phyloP scores from a whole-genome alignment of 2,113 vertebrate species.

The Nettapus auritus region DNA sequence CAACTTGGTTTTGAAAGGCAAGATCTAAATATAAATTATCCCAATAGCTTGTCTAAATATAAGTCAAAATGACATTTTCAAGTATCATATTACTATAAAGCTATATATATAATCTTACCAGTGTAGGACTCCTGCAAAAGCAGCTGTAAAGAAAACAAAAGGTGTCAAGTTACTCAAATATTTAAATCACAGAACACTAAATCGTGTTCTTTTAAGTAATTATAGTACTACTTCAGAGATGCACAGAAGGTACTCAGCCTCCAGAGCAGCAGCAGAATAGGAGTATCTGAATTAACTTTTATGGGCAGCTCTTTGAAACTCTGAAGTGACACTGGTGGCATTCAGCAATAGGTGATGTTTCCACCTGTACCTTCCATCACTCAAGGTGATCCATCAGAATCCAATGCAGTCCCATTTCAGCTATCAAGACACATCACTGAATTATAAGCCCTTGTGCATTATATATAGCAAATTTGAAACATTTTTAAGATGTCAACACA shows the following conservation, averaged over 20 bases:
- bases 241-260: neutral
- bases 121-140: slow-evolving; percentile 76
- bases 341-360: neutral
- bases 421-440: neutral
- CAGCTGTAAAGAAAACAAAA: slow-evolving; percentile 72
- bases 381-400: neutral
- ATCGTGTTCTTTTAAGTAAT: neutral
- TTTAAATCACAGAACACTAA: neutral
- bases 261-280: neutral
- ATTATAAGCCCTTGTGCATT: neutral
- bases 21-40: neutral
- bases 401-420: neutral
- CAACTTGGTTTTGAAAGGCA: neutral
- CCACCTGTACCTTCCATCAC: neutral
- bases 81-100: neutral
- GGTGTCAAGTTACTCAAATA: neutral
- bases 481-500: neutral
- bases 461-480: neutral
- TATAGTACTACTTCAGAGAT: neutral
- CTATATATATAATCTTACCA: slow-evolving; percentile 76
- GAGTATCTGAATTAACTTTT: neutral
- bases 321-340: neutral
- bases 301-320: neutral
- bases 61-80: neutral
- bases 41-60: neutral